A percentile compares a stretch with the other conserved stretches of the same genome.
phyloP scores from a whole-genome alignment of 2,113 vertebrate genomes.

The Hemicordylus capensis region DNA sequence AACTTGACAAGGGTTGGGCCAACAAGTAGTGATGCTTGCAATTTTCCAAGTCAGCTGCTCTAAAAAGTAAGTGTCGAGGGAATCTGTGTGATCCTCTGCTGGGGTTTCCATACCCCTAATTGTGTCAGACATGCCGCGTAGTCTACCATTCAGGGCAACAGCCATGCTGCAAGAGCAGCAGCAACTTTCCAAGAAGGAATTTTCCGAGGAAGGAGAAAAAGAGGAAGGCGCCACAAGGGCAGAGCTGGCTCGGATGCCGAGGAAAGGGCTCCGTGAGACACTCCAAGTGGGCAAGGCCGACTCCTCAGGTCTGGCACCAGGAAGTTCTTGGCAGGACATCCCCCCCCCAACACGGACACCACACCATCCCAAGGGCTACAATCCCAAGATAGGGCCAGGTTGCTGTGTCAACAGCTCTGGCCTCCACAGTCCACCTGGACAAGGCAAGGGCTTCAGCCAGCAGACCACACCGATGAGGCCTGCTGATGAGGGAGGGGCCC shows the following conservation, averaged over 20 bases:
- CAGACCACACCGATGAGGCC: no score
- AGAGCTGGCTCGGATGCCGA: fast-evolving
- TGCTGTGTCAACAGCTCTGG: no score
- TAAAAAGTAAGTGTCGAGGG: constrained; percentile 55
- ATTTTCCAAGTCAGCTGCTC: constrained; percentile 53
- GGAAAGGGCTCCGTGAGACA: no score
- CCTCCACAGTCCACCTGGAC: no score
- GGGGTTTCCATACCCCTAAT: constrained; percentile 41
- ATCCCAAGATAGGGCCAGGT: no score
- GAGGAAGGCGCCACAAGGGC: background rate
- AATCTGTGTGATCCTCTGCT: constrained; percentile 47
- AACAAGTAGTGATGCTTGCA: constrained; percentile 10
- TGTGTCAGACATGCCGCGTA: constrained; percentile 45
- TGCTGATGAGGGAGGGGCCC: no score
- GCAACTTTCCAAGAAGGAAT: background rate
- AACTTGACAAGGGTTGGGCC: constrained; percentile 8
- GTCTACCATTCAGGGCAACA: background rate
- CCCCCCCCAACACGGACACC: no score
- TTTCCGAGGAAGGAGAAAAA: constrained; percentile 3
- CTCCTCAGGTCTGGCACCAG: no score
- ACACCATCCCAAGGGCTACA: no score
- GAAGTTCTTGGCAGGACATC: no score
- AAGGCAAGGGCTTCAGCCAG: no score
- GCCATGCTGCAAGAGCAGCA: constrained; percentile 20
- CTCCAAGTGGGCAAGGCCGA: no score